Base-by-base conservation (phyloP, 2,113 vertebrate genomes). In the Tragelaphus strepsiceros region DNA sequence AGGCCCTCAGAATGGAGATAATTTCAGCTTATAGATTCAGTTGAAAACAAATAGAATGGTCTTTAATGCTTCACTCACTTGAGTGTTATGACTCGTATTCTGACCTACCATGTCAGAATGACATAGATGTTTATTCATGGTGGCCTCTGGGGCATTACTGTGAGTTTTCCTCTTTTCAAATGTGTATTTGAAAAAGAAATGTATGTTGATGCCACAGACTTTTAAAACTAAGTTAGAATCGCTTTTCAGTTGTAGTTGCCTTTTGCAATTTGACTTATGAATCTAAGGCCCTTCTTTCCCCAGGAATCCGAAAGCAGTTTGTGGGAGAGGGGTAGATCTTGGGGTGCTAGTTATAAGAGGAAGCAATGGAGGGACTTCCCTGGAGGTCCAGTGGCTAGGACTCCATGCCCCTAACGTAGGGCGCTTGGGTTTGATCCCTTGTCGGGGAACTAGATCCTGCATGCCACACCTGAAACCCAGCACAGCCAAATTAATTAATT, bases 371-470 rank as follows among this genome's bases (percentile, higher is more conserved):
- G 71, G 35, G 22, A 43, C 71, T 77, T 43, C 21, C 12, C 35
- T 77, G 71, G 71, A 1, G 3, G 71, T 43, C 71, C 35, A 7
- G 71, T 43, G 71, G 19, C 35, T 74, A 24, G 21, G 39, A 77
- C 71, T 43, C 39, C 5, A 0, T 0, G 1, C 71, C 22, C 35
- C 71, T 39, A 26, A 26, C 2, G 22, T 6, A 43, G 35, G 71
- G 71, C 11, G 12, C 71, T 43, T 1, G 0, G 35, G 35, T 26
- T 43, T 77, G 71, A 26, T 77, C 35, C 71, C 71, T 77, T 35
- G 71, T 77, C 1, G 1, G 71, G 12, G 22, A 77, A 14, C 39
- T 77, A 77, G 39, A 77, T 43, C 6, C 35, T 24, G 21, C 71
- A 77, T 26, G 71, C 71, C 71, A 26, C 21, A 77, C 2, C 71